Conservation (phyloP, 1,140 invertebrate genomes). For the Tribolium madens region DNA sequence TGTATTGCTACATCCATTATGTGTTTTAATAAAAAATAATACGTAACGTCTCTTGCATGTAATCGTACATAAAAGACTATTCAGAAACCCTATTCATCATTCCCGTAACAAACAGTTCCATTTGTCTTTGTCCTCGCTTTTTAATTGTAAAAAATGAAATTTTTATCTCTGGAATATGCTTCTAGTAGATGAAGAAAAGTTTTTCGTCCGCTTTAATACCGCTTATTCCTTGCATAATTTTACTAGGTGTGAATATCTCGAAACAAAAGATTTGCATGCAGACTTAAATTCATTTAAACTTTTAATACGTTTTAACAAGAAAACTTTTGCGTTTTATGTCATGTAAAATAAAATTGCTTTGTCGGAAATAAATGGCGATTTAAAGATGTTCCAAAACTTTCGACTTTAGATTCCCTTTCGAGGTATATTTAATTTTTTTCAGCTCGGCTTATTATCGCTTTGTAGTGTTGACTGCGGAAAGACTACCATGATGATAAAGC, state of each 20-base stretch:
- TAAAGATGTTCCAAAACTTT: slow-evolving; percentile 26
- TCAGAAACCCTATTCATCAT: neutral
- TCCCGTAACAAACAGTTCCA: neutral
- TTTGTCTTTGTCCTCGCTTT: slow-evolving; percentile 14
- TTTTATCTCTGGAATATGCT: neutral
- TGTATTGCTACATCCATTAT: too few relatives aligned
- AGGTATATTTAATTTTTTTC: slow-evolving; percentile 19
- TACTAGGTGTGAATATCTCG: slow-evolving; percentile 32
- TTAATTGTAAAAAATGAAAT: slow-evolving; percentile 27
- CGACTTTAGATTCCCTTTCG: neutral
- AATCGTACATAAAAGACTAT: neutral
- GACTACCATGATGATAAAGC: slow-evolving; percentile 16
- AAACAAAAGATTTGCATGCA: slow-evolving; percentile 37
- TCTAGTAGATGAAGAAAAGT: slow-evolving; percentile 20
- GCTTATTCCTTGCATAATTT: slow-evolving; percentile 21
- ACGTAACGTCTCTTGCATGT: neutral
- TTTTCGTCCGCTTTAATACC: slow-evolving; percentile 4
- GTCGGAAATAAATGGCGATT: slow-evolving; percentile 35
- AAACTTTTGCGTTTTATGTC: slow-evolving; percentile 30
- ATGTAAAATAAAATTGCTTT: slow-evolving; percentile 33
- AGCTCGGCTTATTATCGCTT: slow-evolving; percentile 2
- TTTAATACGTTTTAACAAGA: slow-evolving; percentile 37
- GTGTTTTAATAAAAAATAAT: neutral
- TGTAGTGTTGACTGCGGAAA: slow-evolving; percentile 1
- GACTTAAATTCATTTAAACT: slow-evolving; percentile 39